phyloP scores from a whole-genome alignment of 2,888 invertebrate species.

The Caprella mutica region DNA sequence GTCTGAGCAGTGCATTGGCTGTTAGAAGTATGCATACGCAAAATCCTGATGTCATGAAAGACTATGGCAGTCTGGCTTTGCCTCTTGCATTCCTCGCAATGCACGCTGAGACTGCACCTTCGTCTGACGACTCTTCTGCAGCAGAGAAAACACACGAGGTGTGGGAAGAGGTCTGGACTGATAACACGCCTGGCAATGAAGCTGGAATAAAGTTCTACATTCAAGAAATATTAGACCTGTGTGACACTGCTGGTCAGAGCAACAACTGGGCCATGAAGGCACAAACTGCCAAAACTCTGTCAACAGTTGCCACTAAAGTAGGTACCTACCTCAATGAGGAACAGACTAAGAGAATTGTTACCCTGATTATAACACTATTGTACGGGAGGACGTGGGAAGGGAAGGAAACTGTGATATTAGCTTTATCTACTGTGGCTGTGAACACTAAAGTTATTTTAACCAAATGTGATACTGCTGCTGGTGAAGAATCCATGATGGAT shows the following conservation, averaged over 20 bases:
- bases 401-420: slow-evolving; percentile 69
- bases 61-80: slow-evolving; percentile 60
- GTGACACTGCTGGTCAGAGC: slow-evolving; percentile 62
- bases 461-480: slow-evolving; percentile 13
- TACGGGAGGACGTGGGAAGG: slow-evolving; percentile 80
- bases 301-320: slow-evolving; percentile 62
- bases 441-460: slow-evolving; percentile 51
- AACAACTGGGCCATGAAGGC: slow-evolving; percentile 78
- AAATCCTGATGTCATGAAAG: slow-evolving; percentile 67
- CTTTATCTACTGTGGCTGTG: slow-evolving; percentile 57
- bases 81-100: slow-evolving; percentile 81
- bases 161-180: slow-evolving; percentile 82
- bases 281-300: slow-evolving; percentile 70
- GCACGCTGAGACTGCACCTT: slow-evolving; percentile 54
- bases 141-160: too few relatives aligned
- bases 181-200: slow-evolving; percentile 77
- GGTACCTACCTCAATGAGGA: slow-evolving; percentile 53
- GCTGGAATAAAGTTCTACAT: slow-evolving; percentile 66
- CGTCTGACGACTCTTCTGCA: slow-evolving; percentile 22
- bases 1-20: slow-evolving; percentile 24
- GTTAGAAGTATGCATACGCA: slow-evolving; percentile 42
- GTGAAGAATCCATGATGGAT: slow-evolving; percentile 44
- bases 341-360: slow-evolving; percentile 52
- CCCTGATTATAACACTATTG: slow-evolving; percentile 56
- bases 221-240: slow-evolving; percentile 55